phyloP scores from a whole-genome alignment of 2,888 invertebrate genomes.

The Cantharis lateralis region DNA sequence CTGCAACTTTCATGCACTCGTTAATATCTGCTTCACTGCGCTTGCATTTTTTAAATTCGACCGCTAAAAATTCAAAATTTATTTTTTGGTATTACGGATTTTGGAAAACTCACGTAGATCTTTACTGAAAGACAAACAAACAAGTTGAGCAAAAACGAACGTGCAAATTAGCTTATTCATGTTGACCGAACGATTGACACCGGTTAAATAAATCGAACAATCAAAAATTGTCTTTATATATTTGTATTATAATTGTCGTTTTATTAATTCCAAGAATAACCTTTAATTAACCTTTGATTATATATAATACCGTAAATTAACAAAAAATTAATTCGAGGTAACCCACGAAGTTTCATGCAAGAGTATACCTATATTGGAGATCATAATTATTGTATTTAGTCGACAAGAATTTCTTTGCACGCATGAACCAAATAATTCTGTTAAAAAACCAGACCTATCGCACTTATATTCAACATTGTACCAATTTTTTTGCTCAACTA shows the following conservation, averaged over 20 bases:
- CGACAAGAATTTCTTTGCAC: neutral
- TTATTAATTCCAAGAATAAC: neutral
- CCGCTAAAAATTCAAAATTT: neutral
- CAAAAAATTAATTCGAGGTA: neutral
- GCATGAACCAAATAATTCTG: neutral
- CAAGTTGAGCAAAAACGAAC: neutral
- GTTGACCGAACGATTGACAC: neutral
- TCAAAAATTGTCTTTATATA: neutral
- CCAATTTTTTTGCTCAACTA: too few species aligned
- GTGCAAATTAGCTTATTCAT: neutral
- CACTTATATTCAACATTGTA: neutral
- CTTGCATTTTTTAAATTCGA: neutral
- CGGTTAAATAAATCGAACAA: neutral
- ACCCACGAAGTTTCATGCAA: neutral
- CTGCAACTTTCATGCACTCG: neutral
- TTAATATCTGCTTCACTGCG: neutral
- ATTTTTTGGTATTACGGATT: neutral
- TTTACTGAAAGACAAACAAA: neutral
- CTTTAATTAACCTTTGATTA: neutral
- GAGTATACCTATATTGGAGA: neutral
- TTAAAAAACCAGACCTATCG: neutral
- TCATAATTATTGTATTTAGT: neutral
- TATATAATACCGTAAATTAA: neutral
- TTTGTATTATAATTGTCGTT: neutral
- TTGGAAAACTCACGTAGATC: neutral